These are phyloP conservation scores for Parascotia fuliginaria DNA, from an alignment of 2,888 invertebrate species.

Conservation along the genomic window DNA sequence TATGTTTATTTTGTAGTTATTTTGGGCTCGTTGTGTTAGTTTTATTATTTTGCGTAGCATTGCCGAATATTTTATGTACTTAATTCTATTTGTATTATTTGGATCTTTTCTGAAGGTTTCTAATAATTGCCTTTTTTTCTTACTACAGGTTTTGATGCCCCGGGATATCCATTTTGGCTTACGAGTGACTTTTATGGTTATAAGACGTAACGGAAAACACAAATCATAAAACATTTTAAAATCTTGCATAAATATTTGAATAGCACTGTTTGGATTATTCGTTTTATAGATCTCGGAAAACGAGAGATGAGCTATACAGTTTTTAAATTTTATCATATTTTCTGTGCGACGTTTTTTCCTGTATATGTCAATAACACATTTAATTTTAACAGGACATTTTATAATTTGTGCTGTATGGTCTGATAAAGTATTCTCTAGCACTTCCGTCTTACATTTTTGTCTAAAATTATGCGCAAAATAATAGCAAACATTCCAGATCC, in stretches of 20 bases:
- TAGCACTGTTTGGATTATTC: conserved; percentile 1
- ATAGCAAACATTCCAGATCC: not conserved
- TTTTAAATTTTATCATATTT: conserved; percentile 2
- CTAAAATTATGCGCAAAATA: conserved; percentile 1
- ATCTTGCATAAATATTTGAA: not conserved
- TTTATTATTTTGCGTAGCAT: not conserved
- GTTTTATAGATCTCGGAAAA: conserved; percentile 5
- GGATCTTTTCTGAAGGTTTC: conserved; percentile 2
- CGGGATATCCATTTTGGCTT: conserved; percentile 5
- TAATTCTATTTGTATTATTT: not conserved
- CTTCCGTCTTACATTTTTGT: too few species aligned
- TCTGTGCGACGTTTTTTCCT: not conserved
- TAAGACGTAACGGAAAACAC: conserved; percentile 3
- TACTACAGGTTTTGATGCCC: conserved; percentile 8
- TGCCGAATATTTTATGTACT: not conserved
- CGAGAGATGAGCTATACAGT: not conserved
- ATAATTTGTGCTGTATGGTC: not conserved
- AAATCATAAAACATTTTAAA: not conserved
- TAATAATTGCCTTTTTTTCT: conserved; percentile 1
- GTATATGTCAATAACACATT: not conserved
- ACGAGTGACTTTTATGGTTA: not conserved
- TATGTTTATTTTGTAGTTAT: conserved; percentile 1
- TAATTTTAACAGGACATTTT: not conserved
- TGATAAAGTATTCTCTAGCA: too few species aligned
- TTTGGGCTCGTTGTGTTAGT: conserved; percentile 3